These are phyloP conservation scores for Halcyon leucocephala DNA, from an alignment of 2,797 vertebrate genomes.

Conservation along the genomic window DNA sequence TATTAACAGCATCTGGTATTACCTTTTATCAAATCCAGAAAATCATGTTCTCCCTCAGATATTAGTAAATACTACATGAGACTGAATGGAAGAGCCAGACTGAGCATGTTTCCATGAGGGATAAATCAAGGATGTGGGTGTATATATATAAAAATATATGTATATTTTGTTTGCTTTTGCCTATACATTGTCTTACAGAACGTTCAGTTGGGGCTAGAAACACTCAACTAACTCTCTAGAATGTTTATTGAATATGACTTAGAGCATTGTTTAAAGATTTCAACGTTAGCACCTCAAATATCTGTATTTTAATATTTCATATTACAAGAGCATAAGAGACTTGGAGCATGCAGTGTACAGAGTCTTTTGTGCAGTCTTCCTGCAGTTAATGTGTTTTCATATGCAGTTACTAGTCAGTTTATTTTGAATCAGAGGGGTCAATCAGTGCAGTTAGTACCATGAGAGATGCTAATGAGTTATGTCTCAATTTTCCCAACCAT, in stretches of 20 bases:
- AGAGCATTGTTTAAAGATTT: background rate
- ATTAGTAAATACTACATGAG: background rate
- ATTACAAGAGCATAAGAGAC: background rate
- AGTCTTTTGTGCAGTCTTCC: background rate
- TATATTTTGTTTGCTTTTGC: background rate
- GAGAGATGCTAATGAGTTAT: background rate
- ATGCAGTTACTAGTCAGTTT: background rate
- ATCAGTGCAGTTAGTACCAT: background rate
- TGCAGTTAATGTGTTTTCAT: background rate
- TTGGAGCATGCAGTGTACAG: background rate
- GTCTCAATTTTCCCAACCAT: background rate
- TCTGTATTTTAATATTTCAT: background rate
- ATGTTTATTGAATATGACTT: background rate
- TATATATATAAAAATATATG: background rate
- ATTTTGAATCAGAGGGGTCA: background rate
- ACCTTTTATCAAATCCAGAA: background rate
- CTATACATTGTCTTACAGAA: background rate
- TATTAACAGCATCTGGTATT: background rate
- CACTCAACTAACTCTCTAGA: background rate
- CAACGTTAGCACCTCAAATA: background rate
- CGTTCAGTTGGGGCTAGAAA: background rate
- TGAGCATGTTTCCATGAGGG: background rate
- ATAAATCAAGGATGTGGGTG: background rate
- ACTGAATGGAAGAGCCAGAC: background rate
- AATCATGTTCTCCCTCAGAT: background rate